These are phyloP conservation scores for Eulemur albifrons DNA, from an alignment of 2,797 vertebrate species.

Conservation along the genomic window DNA sequence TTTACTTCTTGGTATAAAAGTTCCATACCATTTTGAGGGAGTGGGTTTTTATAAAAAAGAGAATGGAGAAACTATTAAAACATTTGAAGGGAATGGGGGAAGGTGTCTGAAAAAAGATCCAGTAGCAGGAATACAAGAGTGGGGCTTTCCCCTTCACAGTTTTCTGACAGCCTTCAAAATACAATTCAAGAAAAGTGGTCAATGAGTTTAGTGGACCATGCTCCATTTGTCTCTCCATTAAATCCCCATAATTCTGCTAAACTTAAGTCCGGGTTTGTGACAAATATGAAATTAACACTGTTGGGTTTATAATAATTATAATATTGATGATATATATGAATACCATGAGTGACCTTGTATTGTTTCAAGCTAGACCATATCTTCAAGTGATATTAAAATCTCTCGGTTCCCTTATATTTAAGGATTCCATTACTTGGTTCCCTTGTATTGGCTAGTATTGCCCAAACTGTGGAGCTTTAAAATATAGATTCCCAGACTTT, in stretches of 20 bases:
- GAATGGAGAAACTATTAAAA: neutral
- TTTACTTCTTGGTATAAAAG: neutral
- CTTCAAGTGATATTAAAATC: neutral
- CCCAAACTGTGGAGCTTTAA: neutral
- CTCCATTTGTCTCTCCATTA: neutral
- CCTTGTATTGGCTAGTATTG: neutral
- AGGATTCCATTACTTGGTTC: neutral
- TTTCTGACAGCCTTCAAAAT: neutral
- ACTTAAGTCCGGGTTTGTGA: neutral
- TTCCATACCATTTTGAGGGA: neutral
- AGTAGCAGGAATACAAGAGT: neutral
- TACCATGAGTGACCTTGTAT: neutral
- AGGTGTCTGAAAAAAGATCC: neutral
- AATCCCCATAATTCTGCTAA: neutral
- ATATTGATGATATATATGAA: neutral
- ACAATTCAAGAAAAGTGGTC: neutral
- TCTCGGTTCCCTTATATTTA: neutral
- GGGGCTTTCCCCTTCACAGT: neutral
- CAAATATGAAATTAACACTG: neutral
- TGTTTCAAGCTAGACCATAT: neutral
- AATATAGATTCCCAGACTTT: neutral
- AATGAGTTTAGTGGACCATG: neutral
- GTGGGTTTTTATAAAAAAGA: neutral
- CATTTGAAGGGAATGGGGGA: neutral
- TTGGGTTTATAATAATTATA: neutral